Evolutionary conservation across 2,888 invertebrate species (phyloP).

Genomic region (Teinopalpus imperialis): DNA sequence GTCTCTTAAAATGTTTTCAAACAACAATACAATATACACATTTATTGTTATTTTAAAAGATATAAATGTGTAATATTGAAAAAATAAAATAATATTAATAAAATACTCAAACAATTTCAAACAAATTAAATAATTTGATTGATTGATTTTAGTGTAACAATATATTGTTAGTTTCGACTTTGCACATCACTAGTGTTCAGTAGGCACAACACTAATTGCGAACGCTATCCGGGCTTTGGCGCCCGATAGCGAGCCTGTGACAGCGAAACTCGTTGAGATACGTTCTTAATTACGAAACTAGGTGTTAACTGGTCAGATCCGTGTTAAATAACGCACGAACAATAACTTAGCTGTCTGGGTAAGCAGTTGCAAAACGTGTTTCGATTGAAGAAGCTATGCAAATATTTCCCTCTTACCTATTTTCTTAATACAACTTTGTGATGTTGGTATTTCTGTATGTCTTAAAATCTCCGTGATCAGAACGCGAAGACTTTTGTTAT

Average conservation of each 20-base stretch:
- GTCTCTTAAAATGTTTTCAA: no score
- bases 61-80: no score
- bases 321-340: constrained; percentile 23
- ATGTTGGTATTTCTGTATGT: background rate
- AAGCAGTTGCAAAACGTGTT: constrained; percentile 21
- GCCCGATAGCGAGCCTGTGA: constrained; percentile 19
- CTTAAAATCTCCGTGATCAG: background rate
- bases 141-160: no score
- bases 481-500: background rate
- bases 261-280: constrained; percentile 26
- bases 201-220: constrained; percentile 13
- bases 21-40: no score
- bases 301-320: constrained; percentile 25
- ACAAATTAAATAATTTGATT: no score
- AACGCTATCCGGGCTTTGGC: constrained; percentile 7
- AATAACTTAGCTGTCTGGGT: constrained; percentile 23
- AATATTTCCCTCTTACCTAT: constrained; percentile 3
- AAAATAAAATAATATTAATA: no score
- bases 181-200: constrained; percentile 6
- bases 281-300: constrained; percentile 27
- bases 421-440: constrained; percentile 12
- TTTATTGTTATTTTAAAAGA: no score
- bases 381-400: constrained; percentile 17
- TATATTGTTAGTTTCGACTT: no score
- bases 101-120: no score